These are phyloP conservation scores for Poecile montanus DNA, from an alignment of 2,797 vertebrate genomes.

Conservation along the genomic window DNA sequence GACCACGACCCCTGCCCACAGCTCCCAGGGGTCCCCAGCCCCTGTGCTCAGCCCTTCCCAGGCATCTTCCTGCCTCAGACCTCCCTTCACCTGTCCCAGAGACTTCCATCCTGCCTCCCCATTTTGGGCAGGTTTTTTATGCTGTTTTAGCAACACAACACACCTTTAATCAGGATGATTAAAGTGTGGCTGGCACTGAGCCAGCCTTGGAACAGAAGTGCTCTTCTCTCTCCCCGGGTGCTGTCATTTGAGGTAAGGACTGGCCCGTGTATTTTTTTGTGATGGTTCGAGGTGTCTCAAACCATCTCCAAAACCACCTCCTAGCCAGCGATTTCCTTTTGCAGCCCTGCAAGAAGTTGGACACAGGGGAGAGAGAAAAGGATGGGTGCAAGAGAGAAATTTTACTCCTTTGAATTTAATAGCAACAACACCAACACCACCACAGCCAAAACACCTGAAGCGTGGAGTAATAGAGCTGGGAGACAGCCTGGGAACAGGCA, in stretches of 20 bases:
- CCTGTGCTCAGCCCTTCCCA: background rate
- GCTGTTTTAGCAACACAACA: background rate
- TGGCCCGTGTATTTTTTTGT: background rate
- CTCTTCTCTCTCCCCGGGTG: background rate
- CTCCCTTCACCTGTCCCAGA: background rate
- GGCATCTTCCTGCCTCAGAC: background rate
- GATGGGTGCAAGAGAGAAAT: background rate
- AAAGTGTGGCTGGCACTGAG: background rate
- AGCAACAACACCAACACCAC: background rate
- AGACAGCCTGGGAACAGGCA: conserved; percentile 25
- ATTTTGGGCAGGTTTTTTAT: background rate
- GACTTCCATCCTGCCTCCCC: background rate
- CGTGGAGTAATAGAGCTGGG: background rate
- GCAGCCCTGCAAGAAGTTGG: background rate
- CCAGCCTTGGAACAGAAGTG: background rate
- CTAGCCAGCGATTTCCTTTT: fast-evolving
- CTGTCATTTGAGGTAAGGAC: background rate
- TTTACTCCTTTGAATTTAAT: background rate
- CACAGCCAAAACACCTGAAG: conserved; percentile 32
- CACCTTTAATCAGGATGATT: background rate
- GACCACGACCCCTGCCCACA: fast-evolving
- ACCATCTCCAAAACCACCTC: background rate
- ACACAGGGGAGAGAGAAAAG: background rate
- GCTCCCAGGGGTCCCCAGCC: background rate
- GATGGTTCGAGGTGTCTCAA: background rate